Evolutionary conservation across 1,140 invertebrate species (phyloP), one percentile per base, ranked within the genome.

Genomic region (Olivierus martensii): DNA sequence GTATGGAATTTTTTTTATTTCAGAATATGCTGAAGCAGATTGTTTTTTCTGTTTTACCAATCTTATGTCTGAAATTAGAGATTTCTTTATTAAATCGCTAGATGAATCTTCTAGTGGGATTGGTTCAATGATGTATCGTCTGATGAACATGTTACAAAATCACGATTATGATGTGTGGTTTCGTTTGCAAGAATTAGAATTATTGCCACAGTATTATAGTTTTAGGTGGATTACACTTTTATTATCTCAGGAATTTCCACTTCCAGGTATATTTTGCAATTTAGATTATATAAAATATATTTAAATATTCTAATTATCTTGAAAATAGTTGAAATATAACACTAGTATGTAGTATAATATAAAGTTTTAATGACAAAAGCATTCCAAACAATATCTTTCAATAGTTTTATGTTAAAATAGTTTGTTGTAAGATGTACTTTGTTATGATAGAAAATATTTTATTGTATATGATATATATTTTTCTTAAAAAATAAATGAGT

Each of bases 141-240:
- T 97, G 28, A 79, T 81, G 55, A 71, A 79, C 37, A 79, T 83
- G 66, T 67, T 97, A 1, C 81, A 82, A 64, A 69, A 73, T 28
- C 80, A 82, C 61, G 93, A 97, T 69, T 70, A 76, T 3, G 75
- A 77, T 37, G 73, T 97, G 14, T 88, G 81, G 75, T 71, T 79
- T 35, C 75, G 76, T 55, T 71, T 97, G 5, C 75, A 77, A 42
- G 56, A 67, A 49, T 83, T 92, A 63, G 87, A 92, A 64, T 71
- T 99, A 2, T 82, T 83, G 63, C 91, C 92, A 1, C 90, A 97
- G 70, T 98, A 90, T 71, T 99, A 90, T 64, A 89, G 87, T 64
- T 97, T 96, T 69, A 85, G 90, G 65, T 99, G 94, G 94, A 73
- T 99, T 14, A 96, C 91, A 0, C 71, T 99, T n/a, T 69, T 99